Conservation (phyloP, 2,113 vertebrate genomes). For the Neofelis nebulosa region DNA sequence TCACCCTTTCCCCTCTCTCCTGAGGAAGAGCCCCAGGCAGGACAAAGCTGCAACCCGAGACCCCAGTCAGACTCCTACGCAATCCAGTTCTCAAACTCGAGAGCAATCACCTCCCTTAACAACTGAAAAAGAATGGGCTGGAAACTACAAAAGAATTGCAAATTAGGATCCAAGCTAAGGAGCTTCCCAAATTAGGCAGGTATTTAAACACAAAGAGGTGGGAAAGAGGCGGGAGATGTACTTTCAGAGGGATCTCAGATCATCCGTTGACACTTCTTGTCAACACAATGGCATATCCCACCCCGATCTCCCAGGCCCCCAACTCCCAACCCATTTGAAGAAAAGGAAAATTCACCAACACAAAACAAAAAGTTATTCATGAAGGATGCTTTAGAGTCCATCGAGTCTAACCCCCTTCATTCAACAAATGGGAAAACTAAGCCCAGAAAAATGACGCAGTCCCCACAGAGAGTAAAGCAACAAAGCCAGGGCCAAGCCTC, state of each 20-base stretch:
- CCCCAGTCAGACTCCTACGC: not conserved
- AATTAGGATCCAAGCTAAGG: slow-evolving; percentile 29
- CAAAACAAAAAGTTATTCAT: not conserved
- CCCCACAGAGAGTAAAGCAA: not conserved
- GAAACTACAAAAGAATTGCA: slow-evolving; percentile 36
- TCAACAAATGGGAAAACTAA: slow-evolving; percentile 46
- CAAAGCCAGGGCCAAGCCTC: not conserved
- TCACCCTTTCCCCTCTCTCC: not conserved
- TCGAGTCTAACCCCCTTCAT: not conserved
- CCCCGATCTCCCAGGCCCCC: not conserved
- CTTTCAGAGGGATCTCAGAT: not conserved
- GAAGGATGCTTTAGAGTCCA: not conserved
- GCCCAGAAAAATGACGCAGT: not conserved
- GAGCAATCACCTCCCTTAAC: not conserved
- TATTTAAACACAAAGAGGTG: slow-evolving; percentile 15
- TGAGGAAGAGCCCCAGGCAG: not conserved
- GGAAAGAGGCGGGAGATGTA: not conserved
- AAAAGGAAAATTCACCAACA: not conserved
- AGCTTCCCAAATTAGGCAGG: not conserved
- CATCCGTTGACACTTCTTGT: not conserved
- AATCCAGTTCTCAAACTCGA: not conserved
- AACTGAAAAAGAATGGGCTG: slow-evolving; percentile 19
- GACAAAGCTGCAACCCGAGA: not conserved
- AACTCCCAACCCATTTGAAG: slow-evolving; percentile 1
- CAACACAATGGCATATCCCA: not conserved